phyloP scores from a whole-genome alignment of 37 sponge, comb jelly and placozoan genomes.

The Crambe crambe region DNA sequence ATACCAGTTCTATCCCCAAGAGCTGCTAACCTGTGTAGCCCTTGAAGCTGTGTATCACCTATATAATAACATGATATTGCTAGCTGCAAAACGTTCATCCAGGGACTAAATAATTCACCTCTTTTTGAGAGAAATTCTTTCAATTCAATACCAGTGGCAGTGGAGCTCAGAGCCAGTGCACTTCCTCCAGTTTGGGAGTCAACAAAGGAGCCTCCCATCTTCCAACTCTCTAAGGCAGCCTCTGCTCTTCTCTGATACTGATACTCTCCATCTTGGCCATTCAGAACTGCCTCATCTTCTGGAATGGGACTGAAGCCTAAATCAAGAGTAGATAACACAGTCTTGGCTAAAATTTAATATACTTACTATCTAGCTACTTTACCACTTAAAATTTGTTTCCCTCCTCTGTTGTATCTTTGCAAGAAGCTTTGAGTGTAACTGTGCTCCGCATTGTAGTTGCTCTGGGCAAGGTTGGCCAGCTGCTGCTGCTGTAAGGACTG shows the following conservation, averaged over 20 bases:
- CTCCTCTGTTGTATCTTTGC: neutral
- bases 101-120: no score
- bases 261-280: constrained; percentile 4
- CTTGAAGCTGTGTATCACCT: constrained; percentile 54
- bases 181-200: neutral
- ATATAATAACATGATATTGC: neutral
- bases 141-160: constrained; percentile 41
- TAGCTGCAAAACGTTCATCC: no score
- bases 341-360: no score
- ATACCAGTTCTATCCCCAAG: constrained; percentile 61
- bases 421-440: constrained; percentile 3
- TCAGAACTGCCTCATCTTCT: neutral
- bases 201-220: constrained; percentile 18
- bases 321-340: no score
- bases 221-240: constrained; percentile 51
- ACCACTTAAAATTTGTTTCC: no score
- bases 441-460: neutral
- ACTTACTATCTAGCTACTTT: no score
- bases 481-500: neutral
- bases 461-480: neutral
- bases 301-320: neutral
- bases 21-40: constrained; percentile 77
- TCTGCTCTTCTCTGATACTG: constrained; percentile 38
- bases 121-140: constrained; percentile 58
- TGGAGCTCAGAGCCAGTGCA: constrained; percentile 39